Percentiles rank a stretch among this genome's conserved stretches.
Evolutionary conservation across 2,113 vertebrate genomes (phyloP).

Genomic region (Accipiter virgatus): DNA sequence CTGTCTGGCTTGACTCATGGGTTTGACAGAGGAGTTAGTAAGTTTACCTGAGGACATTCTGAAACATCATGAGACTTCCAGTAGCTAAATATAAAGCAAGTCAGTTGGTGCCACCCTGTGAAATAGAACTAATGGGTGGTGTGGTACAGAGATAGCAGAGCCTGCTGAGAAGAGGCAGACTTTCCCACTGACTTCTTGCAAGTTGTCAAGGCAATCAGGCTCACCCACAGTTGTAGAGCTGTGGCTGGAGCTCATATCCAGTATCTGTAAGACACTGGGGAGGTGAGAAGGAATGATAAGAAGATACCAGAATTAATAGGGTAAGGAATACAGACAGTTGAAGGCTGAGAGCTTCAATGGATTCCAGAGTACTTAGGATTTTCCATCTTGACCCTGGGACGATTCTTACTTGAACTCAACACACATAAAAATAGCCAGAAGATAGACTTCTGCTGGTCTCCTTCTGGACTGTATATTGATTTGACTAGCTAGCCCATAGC

Average conservation of each 20-base stretch:
- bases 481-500: neutral
- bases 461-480: neutral
- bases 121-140: neutral
- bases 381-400: neutral
- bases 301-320: neutral
- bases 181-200: neutral
- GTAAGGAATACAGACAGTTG: neutral
- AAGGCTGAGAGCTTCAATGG: neutral
- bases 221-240: neutral
- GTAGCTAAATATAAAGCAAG: constrained; percentile 21
- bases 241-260: neutral
- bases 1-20: constrained; percentile 15
- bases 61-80: constrained; percentile 13
- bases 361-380: neutral
- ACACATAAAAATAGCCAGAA: neutral
- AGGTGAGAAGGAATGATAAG: neutral
- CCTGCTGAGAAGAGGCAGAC: neutral
- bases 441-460: neutral
- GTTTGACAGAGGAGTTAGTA: constrained; percentile 30
- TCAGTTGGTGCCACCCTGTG: neutral
- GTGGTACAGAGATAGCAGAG: neutral
- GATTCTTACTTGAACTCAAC: neutral
- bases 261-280: neutral
- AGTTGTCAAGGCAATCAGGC: neutral
- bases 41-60: constrained; percentile 42